These are phyloP conservation scores for Phalangium opilio DNA, from an alignment of 2,888 invertebrate genomes.

Conservation along the genomic window DNA sequence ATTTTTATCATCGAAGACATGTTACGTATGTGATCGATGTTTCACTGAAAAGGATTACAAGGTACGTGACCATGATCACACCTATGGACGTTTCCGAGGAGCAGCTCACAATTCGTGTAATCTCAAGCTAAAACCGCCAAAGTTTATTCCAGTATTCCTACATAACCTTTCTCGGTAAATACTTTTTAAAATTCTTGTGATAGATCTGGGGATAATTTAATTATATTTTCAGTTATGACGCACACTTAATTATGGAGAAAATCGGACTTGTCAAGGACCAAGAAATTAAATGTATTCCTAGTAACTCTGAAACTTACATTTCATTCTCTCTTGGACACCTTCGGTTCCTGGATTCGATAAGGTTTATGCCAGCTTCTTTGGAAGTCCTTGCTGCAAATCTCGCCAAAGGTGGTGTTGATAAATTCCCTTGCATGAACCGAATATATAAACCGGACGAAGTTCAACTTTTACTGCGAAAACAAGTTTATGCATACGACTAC, in stretches of 20 bases:
- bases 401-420: not conserved
- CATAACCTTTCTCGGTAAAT: no score
- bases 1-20: no score
- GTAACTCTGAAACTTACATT: no score
- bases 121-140: no score
- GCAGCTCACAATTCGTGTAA: no score
- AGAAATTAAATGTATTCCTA: not conserved
- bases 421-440: not conserved
- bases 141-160: no score
- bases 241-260: not conserved
- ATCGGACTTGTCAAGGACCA: not conserved
- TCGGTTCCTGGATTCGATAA: conserved; percentile 2
- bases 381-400: conserved; percentile 1
- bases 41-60: no score
- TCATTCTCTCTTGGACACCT: not conserved
- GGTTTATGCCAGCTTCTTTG: conserved; percentile 1
- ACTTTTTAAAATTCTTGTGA: no score
- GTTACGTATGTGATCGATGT: no score
- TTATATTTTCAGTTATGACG: conserved; percentile 2
- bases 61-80: no score
- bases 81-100: no score
- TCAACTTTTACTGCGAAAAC: conserved; percentile 18
- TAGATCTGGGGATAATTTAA: no score
- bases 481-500: conserved; percentile 25
- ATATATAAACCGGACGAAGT: not conserved